Evolutionary conservation across 2,888 invertebrate genomes (phyloP), one percentile per base, ranked within the genome.

Genomic region (Allolobophora icterica): DNA sequence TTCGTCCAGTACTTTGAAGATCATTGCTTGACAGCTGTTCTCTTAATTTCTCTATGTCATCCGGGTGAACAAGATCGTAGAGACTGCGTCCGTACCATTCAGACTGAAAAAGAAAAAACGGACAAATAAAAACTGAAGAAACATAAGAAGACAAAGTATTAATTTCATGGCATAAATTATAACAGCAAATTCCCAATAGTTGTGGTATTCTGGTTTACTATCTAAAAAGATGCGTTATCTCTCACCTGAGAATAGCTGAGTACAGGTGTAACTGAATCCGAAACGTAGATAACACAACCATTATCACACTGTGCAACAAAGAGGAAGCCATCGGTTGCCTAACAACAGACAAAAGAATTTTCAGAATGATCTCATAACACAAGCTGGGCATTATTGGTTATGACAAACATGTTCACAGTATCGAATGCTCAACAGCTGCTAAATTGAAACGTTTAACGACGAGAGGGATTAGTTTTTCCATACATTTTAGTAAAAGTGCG

Each of bases 21-120:
- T 99, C 99, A 95, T 98, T 98, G 0, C 99, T 99, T 92, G 98
- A 98, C 91, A 99, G 96, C 95, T 99, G 99, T 95, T 99, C 99
- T 87, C 99, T 96, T 89, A 99, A 98, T 94, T 96, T 96, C 94
- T 99, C 99, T 52, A 98, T 97, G 95, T 99, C 99, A 95, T 99
- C 99, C 0, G 99, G 98, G 96, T 99, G 99, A 90, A 99, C 97
- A 96, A 99, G 97, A 94, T 99, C 98, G 95, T 97, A 99, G 92
- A 99, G 91, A 95, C 98, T 98, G 89, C 98, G 94, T 84, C 98
- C 98, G 95, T 98, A 98, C 99, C 99, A 99, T 94, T 99, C 99
- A 95, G 97, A 98, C 97, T 97, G 95, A 92, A 96, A 95, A 71
- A 91, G 92, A 71, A 89, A 34, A 52, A 30, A 21, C 19, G 34